Conservation (phyloP, 2,888 invertebrate genomes). For the Physocephala rufipes region DNA sequence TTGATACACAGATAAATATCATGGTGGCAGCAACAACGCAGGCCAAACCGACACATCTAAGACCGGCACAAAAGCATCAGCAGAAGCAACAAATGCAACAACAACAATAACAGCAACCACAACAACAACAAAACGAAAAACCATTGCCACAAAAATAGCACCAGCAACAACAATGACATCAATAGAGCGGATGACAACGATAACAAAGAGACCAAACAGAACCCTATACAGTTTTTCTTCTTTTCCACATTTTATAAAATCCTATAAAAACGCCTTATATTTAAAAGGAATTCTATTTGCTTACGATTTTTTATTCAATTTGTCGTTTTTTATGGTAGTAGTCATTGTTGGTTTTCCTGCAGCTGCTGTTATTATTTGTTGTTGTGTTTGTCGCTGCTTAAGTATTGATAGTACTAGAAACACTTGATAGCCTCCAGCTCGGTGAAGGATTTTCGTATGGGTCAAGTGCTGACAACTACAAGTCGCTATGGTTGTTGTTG, state of each 20-base stretch:
- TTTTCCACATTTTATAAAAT: no score
- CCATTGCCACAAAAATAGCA: conserved; percentile 9
- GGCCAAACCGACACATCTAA: neutral
- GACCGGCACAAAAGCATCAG: neutral
- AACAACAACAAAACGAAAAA: neutral
- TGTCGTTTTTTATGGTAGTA: neutral
- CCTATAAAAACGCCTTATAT: no score
- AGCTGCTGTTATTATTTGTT: neutral
- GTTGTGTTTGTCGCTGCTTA: neutral
- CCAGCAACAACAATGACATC: conserved; percentile 19
- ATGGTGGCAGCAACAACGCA: neutral
- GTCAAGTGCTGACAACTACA: conserved; percentile 17
- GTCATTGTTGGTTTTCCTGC: neutral
- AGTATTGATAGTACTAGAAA: neutral
- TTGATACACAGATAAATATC: conserved; percentile 32
- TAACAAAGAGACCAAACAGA: neutral
- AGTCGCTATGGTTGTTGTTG: conserved; percentile 13
- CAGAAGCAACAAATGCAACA: neutral
- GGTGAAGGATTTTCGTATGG: neutral
- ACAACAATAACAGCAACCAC: neutral
- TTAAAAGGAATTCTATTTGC: no score
- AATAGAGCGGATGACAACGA: neutral
- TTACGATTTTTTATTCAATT: no score
- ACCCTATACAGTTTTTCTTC: neutral
- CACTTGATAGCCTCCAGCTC: neutral